phyloP scores from a whole-genome alignment of 2,113 vertebrate genomes.

The Apodemus sylvaticus region DNA sequence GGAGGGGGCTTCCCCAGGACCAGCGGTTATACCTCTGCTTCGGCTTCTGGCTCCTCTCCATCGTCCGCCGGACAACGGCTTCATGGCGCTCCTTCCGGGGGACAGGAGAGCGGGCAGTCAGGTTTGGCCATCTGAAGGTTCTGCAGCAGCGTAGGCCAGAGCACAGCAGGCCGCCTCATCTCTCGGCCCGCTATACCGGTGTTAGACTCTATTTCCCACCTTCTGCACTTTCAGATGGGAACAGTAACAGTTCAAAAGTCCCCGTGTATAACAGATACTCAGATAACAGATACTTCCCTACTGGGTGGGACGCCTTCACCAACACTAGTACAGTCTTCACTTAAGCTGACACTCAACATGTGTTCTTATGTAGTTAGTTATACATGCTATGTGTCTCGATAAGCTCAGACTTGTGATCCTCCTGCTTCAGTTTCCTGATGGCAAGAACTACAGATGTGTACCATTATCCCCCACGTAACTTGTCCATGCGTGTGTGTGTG shows the following conservation, averaged over 20 bases:
- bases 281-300: not conserved
- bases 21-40: constrained; percentile 88
- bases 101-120: constrained; percentile 47
- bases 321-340: not conserved
- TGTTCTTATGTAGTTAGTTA: not conserved
- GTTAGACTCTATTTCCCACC: not conserved
- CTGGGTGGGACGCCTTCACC: not conserved
- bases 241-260: not conserved
- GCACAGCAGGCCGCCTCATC: not conserved
- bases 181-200: not conserved
- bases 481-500: no score
- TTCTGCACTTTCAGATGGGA: not conserved
- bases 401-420: not conserved
- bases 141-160: not conserved
- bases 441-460: not conserved
- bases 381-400: not conserved
- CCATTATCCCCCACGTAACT: not conserved
- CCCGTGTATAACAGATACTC: not conserved
- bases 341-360: not conserved
- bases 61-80: constrained; percentile 92
- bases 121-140: not conserved
- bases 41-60: constrained; percentile 93
- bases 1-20: constrained; percentile 89
- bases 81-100: constrained; percentile 92
- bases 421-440: not conserved